Base-by-base conservation (phyloP, 2,797 vertebrate genomes). In the Phataginus tetradactyla region DNA sequence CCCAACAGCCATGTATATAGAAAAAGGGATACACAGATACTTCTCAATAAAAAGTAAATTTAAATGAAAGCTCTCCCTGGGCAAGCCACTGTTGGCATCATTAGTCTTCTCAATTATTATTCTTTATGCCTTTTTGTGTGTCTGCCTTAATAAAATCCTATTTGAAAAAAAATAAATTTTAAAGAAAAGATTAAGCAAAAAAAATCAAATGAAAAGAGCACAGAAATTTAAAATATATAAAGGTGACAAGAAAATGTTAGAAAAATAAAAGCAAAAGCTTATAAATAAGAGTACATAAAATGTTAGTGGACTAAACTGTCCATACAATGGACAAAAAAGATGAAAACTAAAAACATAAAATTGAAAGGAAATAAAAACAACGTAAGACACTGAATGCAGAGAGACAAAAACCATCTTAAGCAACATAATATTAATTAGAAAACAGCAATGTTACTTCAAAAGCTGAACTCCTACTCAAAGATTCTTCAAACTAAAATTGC, bases 191-290 rank as follows among this genome's bases (percentile, higher is more conserved):
- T 83, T 59, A 95, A 72, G 78, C 72, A 78, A 84, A 91, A 84
- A 91, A 84, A 53, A 59, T 91, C 57, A 93, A 81, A 92, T 71
- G n/a, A 71, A 59, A 91, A 68, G n/a, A 12, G 7, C 15, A 61
- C 12, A 80, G 10, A 90, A 78, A 42, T 87, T 96, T 87, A 79
- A 63, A 91, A 88, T 88, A 79, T 25, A 59, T 51, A 88, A 94
- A 94, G 8, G 18, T 79, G 6, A 81, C 34, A 85, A 87, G 53
- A 87, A 93, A 91, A 85, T 93, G 71, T 37, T 53, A 81, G 66
- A 71, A 94, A 94, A 97, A 57, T 71, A 92, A 74, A 39, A 94
- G 13, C 21, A 25, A 55, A 94, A 72, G 14, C 61, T 59, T 37
- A 71, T 18, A 6, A 72, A 72, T 64, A 66, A 79, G 15, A 53